phyloP scores from a whole-genome alignment of 2,888 invertebrate species.

The Archips crataeganus region DNA sequence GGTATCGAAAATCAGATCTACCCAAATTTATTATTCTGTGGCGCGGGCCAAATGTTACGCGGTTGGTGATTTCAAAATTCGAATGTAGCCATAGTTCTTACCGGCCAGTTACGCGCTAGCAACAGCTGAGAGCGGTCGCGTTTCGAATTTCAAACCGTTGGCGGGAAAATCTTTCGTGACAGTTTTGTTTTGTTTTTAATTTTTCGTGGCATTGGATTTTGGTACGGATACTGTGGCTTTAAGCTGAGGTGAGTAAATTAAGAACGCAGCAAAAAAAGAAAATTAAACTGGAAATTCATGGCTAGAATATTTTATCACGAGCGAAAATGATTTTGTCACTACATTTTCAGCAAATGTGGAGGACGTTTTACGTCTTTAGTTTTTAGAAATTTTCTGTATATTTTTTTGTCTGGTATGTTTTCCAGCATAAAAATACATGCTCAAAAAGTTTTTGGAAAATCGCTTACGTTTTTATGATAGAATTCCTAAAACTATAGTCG shows the following conservation, averaged over 20 bases:
- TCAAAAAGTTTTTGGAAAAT: no score
- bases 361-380: no score
- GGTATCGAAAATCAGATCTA: constrained; percentile 42
- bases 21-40: constrained; percentile 54
- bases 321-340: background rate
- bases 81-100: constrained; percentile 53
- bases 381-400: no score
- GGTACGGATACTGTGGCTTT: constrained; percentile 20
- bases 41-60: constrained; percentile 58
- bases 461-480: no score
- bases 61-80: constrained; percentile 61
- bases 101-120: constrained; percentile 63
- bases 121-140: constrained; percentile 55
- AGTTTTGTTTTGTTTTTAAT: constrained; percentile 57
- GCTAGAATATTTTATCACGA: background rate
- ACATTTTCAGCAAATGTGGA: no score
- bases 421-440: no score
- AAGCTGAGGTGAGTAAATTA: constrained; percentile 17
- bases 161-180: constrained; percentile 61
- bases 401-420: no score
- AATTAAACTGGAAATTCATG: background rate
- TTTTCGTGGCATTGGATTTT: constrained; percentile 38
- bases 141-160: constrained; percentile 49
- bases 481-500: no score
- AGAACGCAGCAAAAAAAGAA: no score